Evolutionary conservation across 2,888 invertebrate genomes (phyloP), one percentile per base, ranked within the genome.

Genomic region (Pantelozetes paolii): DNA sequence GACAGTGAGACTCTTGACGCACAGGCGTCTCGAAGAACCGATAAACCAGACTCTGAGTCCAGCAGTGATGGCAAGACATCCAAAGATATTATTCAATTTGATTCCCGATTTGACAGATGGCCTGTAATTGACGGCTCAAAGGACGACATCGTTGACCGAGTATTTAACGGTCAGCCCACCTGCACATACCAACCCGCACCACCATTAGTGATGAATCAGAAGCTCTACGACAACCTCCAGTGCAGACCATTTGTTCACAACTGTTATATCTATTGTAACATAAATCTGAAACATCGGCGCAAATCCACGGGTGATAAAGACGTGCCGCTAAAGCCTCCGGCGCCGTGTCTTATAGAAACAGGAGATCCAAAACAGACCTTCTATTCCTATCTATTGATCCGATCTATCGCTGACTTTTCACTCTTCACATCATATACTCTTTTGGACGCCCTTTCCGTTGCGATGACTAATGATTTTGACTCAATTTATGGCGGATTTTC

Each of bases 401-500:
- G 89, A 79, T 86, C 88, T 32, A 80, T 90, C 73, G 89, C 89
- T 0, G 92, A 92, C 80, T 88, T 90, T 67, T 90, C 90, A 82
- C 87, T 90, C 13, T 87, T 89, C 40, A 88, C 90, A 0, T 88
- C 87, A 0, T 83, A 79, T 3, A 76, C 78, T 42, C 76, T 79
- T 1, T 32, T 79, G 23, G 79, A 79, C 50, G 78, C 77, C n/a
- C 76, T 78, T 15, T 74, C 77, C 15, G 73, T 79, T 13, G 76
- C 77, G 48, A 36, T 57, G 15, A 72, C 75, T 13, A 75, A 72
- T 59, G 62, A 76, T 59, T 76, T 72, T 28, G 76, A 76, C 36
- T 71, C 76, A 8, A 64, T 76, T 45, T 76, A 76, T 59, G 76
- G 72, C n/a, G 71, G 76, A 18, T 30, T 72, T 11, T 54, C 72